Evolutionary conservation across 2,888 invertebrate genomes (phyloP).

Genomic region (Liposcelis brunnea): DNA sequence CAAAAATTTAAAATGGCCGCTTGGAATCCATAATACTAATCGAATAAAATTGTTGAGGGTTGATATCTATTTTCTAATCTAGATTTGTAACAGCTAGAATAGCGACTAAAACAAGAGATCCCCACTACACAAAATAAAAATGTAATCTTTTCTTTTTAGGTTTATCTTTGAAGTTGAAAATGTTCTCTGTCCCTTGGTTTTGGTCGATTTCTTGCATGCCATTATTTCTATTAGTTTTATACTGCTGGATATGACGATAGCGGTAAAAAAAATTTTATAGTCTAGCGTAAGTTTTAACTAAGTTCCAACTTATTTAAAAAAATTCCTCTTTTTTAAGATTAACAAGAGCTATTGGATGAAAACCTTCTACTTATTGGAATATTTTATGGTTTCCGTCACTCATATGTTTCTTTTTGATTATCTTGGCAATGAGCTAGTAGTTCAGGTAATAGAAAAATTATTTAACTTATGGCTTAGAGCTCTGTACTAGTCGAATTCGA

Average conservation of each 20-base stretch:
- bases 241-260: slow-evolving; percentile 5
- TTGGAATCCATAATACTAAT: too few species aligned
- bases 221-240: slow-evolving; percentile 3
- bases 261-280: neutral
- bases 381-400: neutral
- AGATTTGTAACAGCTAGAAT: too few species aligned
- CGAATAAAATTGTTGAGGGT: too few species aligned
- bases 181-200: neutral
- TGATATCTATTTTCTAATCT: too few species aligned
- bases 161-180: neutral
- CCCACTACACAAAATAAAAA: too few species aligned
- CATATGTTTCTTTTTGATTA: slow-evolving; percentile 3
- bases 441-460: neutral
- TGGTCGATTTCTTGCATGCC: slow-evolving; percentile 5
- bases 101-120: too few species aligned
- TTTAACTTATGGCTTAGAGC: too few species aligned
- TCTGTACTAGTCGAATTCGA: too few species aligned
- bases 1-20: too few species aligned
- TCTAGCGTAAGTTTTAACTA: neutral
- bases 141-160: too few species aligned
- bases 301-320: neutral
- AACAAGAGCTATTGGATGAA: neutral
- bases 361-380: neutral
- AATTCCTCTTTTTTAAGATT: neutral
- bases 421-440: slow-evolving; percentile 1